Conservation (phyloP, 2,888 invertebrate species). For the Aphodius sticticus region DNA sequence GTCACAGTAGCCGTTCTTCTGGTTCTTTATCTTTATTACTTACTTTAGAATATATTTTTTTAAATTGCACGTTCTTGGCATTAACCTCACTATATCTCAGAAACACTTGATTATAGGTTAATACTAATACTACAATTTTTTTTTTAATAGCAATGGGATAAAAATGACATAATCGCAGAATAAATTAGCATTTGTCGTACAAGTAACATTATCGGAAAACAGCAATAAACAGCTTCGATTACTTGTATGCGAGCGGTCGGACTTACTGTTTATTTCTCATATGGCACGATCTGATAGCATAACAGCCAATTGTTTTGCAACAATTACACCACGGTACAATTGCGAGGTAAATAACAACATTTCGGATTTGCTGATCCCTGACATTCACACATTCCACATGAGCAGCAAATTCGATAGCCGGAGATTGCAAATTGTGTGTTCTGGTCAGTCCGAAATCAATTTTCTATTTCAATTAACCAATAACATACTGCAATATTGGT, state of each 20-base stretch:
- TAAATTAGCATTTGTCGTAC: neutral
- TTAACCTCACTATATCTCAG: no score
- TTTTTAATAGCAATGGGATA: neutral
- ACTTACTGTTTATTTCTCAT: neutral
- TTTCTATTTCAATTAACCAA: neutral
- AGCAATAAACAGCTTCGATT: neutral
- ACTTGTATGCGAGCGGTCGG: neutral
- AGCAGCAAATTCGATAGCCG: neutral
- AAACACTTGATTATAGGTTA: no score
- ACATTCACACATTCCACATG: neutral
- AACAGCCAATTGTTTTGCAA: neutral
- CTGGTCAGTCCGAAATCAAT: neutral
- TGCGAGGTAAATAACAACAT: neutral
- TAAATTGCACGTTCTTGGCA: no score
- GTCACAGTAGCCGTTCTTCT: no score
- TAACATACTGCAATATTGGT: no score
- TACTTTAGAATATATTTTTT: no score
- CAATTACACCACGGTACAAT: neutral
- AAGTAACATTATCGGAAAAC: neutral
- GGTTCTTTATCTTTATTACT: no score
- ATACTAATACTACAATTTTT: no score
- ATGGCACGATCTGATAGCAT: neutral
- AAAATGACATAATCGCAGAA: neutral
- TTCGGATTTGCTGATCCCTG: neutral
- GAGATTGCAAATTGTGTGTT: neutral